Conservation (phyloP, 2,113 vertebrate genomes). For the Mastomys natalensis region DNA sequence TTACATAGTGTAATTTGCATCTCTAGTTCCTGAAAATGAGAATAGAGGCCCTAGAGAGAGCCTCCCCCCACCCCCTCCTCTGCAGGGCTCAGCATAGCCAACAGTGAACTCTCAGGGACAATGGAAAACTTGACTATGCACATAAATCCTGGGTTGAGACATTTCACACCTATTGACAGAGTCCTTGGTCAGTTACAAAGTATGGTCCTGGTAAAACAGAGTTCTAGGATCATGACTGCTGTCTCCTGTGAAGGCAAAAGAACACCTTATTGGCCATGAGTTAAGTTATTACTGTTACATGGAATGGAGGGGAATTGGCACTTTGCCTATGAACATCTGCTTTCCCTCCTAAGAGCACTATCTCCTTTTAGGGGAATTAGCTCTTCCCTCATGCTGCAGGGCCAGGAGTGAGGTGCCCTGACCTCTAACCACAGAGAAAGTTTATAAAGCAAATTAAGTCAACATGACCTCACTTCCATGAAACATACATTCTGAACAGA, state of each 20-base stretch:
- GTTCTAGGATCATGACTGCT: neutral
- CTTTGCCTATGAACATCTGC: neutral
- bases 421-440: neutral
- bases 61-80: too few relatives aligned
- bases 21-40: neutral
- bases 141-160: neutral
- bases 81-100: neutral
- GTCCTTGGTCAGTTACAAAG: slow-evolving; percentile 12
- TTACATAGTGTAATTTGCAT: neutral
- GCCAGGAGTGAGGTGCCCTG: neutral
- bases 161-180: neutral
- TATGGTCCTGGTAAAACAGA: neutral
- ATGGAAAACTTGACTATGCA: neutral
- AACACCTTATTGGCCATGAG: neutral
- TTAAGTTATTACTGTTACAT: neutral
- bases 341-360: neutral
- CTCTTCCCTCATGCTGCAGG: neutral
- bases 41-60: neutral
- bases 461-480: neutral
- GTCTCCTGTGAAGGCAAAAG: neutral
- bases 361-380: neutral
- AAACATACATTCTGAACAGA: neutral
- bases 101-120: neutral
- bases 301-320: neutral
- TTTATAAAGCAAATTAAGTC: neutral